These are phyloP conservation scores for Papilio helenus DNA, from an alignment of 1,140 invertebrate genomes.

Conservation along the genomic window DNA sequence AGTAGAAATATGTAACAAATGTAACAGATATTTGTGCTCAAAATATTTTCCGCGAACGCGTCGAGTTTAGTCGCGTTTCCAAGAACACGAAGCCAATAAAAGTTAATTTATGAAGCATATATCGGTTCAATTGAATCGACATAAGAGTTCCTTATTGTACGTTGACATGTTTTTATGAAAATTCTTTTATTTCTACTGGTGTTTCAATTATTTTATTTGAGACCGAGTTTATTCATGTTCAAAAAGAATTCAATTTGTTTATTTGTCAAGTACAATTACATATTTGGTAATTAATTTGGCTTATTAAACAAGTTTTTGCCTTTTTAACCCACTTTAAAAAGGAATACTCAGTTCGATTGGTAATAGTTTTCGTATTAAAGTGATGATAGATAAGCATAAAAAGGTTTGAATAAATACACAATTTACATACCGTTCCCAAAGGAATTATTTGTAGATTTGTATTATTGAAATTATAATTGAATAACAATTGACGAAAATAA, in stretches of 20 bases:
- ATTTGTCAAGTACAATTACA: neutral
- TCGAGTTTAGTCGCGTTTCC: neutral
- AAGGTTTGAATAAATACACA: no score
- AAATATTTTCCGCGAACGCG: conserved; percentile 17
- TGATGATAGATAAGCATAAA: no score
- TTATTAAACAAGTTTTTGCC: no score
- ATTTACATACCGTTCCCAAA: no score
- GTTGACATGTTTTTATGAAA: conserved; percentile 21
- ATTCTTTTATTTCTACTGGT: conserved; percentile 13
- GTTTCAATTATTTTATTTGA: neutral
- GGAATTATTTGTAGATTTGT: no score
- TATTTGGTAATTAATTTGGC: neutral
- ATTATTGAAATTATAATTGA: no score
- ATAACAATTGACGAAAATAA: no score
- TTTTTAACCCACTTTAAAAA: no score
- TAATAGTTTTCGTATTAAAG: no score
- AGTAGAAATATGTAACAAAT: conserved; percentile 10
- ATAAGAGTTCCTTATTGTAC: conserved; percentile 29
- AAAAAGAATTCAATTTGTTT: no score
- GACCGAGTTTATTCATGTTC: neutral
- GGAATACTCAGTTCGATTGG: no score
- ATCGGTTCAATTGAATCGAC: conserved; percentile 16
- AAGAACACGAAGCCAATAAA: conserved; percentile 31
- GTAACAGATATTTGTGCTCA: neutral
- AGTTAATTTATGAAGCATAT: conserved; percentile 16